These are phyloP conservation scores for Mirounga angustirostris DNA, from an alignment of 2,113 vertebrate species.

Conservation along the genomic window DNA sequence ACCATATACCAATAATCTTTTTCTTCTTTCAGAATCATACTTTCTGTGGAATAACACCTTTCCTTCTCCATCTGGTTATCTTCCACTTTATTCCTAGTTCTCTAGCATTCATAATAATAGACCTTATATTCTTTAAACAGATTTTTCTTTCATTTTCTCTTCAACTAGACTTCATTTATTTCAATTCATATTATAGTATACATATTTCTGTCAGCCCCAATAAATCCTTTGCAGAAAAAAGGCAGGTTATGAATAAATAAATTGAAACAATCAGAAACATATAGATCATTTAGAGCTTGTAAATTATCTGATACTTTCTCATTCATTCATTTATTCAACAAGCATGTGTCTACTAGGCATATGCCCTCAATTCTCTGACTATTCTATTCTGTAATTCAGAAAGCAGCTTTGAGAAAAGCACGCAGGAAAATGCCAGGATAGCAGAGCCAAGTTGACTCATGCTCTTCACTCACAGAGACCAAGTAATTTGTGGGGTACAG, in stretches of 20 bases:
- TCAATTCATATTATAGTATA: not conserved
- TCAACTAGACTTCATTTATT: conserved; percentile 35
- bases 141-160: conserved; percentile 56
- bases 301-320: conserved; percentile 15
- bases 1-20: not conserved
- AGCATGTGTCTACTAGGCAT: conserved; percentile 38
- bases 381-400: conserved; percentile 62
- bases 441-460: conserved; percentile 58
- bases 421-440: conserved; percentile 64
- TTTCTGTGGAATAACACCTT: not conserved
- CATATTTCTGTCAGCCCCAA: not conserved
- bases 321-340: conserved; percentile 54
- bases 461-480: conserved; percentile 54
- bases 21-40: conserved; percentile 39
- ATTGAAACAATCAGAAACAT: conserved; percentile 37
- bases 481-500: conserved; percentile 51
- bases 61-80: not conserved
- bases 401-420: conserved; percentile 58
- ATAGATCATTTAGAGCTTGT: not conserved
- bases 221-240: not conserved
- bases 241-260: conserved; percentile 37
- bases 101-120: not conserved
- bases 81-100: conserved; percentile 24
- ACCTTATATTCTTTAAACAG: conserved; percentile 23
- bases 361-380: conserved; percentile 23